Evolutionary conservation across 2,888 invertebrate genomes (phyloP), one percentile per base, ranked within the genome.

Genomic region (Cyclophora punctaria): DNA sequence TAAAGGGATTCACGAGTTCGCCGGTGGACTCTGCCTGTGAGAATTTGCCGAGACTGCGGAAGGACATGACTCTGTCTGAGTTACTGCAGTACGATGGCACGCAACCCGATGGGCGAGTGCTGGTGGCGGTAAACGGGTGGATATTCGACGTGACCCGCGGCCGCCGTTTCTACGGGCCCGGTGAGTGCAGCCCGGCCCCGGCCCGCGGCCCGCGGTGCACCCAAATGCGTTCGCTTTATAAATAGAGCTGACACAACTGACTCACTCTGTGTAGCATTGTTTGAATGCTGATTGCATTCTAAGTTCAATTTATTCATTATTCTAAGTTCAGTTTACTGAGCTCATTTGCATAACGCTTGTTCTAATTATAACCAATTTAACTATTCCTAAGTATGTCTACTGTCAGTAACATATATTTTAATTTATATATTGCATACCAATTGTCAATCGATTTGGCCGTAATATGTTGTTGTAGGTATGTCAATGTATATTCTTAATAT

Each of bases 81-180:
- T 86, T 99, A 59, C 92, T 92, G 62, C 91, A 93, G 63, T 98
- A 93, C 77, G 95, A 98, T 77, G 98, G 98, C 3, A 94, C 87
- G 50, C 95, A 94, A 70, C 89, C 93, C 37, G 97, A 98, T 71
- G 97, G 96, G 35, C 89, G 98, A 61, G 94, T 98, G 55, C 89
- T 98, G 59, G 92, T 99, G 44, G 98, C 96, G 5, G 96, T 98
- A 48, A 98, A 98, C 80, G 97, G 98, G 35, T 96, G 93, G 88
- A 95, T 99, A 48, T 99, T 96, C 85, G 98, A 99, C 87, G 97
- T 94, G 60, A 98, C 98, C 44, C 93, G 92, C 74, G 97, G 97
- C 53, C 95, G 94, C 72, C 90, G 93, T 58, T 97, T 97, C 81
- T 98, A 98, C 83, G 98, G 98, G 34, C 97, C 98, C 83, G 97